phyloP scores from a whole-genome alignment of 92 coral and sea anemone genomes.

The Porites evermanni region DNA sequence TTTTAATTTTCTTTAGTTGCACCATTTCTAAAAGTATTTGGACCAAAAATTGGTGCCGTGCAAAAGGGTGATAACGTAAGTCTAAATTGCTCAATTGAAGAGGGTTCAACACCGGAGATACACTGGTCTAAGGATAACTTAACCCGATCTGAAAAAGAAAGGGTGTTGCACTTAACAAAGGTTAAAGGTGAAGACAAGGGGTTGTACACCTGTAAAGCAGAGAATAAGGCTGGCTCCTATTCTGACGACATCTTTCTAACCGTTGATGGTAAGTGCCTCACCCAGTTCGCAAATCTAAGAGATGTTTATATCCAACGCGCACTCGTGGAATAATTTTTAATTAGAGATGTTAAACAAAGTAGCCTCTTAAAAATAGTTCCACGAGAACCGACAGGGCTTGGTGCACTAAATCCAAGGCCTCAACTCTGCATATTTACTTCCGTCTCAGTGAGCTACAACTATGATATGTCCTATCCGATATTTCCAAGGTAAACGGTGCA shows the following conservation, averaged over 20 bases:
- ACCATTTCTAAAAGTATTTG: background rate
- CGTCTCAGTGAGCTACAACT: too few relatives aligned
- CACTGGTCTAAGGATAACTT: background rate
- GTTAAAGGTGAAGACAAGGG: background rate
- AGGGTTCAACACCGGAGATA: background rate
- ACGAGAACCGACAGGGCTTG: too few relatives aligned
- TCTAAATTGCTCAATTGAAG: background rate
- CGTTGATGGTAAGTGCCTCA: background rate
- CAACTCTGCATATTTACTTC: too few relatives aligned
- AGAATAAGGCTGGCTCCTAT: background rate
- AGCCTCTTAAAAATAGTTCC: too few relatives aligned
- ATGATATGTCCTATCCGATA: too few relatives aligned
- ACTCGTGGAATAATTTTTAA: too few relatives aligned
- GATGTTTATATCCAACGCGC: too few relatives aligned
- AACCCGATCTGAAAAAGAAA: background rate
- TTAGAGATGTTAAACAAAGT: too few relatives aligned
- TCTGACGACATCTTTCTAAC: background rate
- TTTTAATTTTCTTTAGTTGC: too few relatives aligned
- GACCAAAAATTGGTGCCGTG: background rate
- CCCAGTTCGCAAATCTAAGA: background rate
- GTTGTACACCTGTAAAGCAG: background rate
- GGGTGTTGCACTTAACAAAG: background rate
- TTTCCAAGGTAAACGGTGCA: too few relatives aligned
- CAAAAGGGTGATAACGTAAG: background rate
- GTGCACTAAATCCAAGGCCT: too few relatives aligned